Evolutionary conservation across 2,888 invertebrate genomes (phyloP), one percentile per base, ranked within the genome.

Genomic region (Ichneumoninae sp.): DNA sequence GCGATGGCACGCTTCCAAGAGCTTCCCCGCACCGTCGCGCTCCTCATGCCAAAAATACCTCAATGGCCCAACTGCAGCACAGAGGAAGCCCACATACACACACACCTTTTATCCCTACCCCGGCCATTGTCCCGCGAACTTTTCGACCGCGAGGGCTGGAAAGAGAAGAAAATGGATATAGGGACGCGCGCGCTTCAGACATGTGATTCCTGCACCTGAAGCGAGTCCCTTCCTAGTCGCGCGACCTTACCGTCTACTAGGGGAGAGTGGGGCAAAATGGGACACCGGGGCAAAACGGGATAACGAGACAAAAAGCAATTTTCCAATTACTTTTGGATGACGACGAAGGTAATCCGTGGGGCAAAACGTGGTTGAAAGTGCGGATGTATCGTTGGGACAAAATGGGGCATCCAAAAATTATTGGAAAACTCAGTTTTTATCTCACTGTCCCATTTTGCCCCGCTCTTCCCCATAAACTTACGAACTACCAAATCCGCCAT

Each of bases 1-100:
- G 85, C 81, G 85, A 87, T 86, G 90, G 90, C 91, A 91, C 90
- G 89, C 90, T 91, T 89, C 88, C 86, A 79, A 82, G 83, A 86
- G 85, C 88, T 83, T 83, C 75, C 65, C 68, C 22, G 66, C 71
- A 7, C 71, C 50, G 76, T 79, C 65, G 52, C 40, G 44, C 40
- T 65, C 54, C 16, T 30, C 47, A 52, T 30, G 54, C 70, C 36
- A 50, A 62, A 62, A 62, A 77, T 69, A 33, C 22, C 40, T 16
- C 70, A 19, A 33, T 80, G 74, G 80, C 57, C 69, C 52, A 50
- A 50, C 54, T 62, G 26, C 54, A 7, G 47, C 30, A 22, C n/a
- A 8, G n/a, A 69, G n/a, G 26, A 40, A 62, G 52, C 66, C 44
- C 7, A 54, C 72, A 7, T 44, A 47, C 16, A 47, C 4, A n/a